These are phyloP conservation scores for Pantherophis alleghaniensis DNA, from an alignment of 2,797 vertebrate species.

Conservation along the genomic window DNA sequence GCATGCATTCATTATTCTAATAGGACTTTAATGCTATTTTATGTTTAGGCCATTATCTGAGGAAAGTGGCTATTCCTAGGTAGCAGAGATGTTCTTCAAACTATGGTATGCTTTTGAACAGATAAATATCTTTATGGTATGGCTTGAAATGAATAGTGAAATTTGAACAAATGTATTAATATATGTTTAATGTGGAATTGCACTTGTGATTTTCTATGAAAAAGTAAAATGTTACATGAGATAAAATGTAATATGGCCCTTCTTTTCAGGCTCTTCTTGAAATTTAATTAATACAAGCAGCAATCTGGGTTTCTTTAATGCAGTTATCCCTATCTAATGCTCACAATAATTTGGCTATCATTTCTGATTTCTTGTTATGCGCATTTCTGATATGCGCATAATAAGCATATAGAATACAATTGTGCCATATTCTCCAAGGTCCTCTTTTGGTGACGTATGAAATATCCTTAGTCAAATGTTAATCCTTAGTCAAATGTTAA, in stretches of 20 bases:
- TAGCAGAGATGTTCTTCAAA: not conserved
- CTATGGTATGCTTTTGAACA: not conserved
- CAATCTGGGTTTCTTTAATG: not conserved
- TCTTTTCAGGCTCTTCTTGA: not conserved
- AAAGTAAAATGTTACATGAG: not conserved
- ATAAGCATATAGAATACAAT: not conserved
- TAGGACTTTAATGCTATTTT: not conserved
- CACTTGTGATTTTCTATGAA: not conserved
- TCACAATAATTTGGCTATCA: not conserved
- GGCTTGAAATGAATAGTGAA: not conserved
- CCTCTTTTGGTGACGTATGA: not conserved
- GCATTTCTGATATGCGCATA: not conserved
- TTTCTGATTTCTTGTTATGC: not conserved
- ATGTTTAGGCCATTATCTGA: not conserved
- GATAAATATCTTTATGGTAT: not conserved
- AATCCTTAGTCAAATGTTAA: not conserved
- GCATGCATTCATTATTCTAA: not conserved
- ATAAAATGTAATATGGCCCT: not conserved
- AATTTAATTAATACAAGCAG: not conserved
- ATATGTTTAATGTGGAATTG: not conserved
- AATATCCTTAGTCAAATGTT: not conserved
- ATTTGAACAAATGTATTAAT: not conserved
- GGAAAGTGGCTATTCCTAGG: not conserved
- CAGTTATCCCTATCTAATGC: not conserved
- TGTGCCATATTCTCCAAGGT: not conserved